Conservation (phyloP, 2,888 invertebrate genomes). For the Antheraea assamensis region DNA sequence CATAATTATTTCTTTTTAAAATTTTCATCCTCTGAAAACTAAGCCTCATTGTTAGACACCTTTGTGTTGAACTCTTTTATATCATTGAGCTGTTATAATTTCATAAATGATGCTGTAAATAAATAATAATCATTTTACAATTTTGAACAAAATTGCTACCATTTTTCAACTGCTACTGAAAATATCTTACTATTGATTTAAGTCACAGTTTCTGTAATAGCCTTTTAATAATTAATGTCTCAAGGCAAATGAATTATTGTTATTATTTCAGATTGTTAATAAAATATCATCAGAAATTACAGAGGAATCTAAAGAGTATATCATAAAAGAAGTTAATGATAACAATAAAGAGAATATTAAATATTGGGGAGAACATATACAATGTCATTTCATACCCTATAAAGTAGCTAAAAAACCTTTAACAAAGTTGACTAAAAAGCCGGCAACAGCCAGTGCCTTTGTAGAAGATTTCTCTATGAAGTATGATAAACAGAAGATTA, state of each 20-base stretch:
- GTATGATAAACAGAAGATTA: conserved; percentile 47
- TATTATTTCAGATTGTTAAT: conserved; percentile 66
- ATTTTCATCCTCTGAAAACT: neutral
- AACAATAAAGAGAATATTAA: conserved; percentile 60
- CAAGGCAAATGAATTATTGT: conserved; percentile 82
- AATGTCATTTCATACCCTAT: conserved; percentile 68
- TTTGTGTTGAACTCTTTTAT: too few species aligned
- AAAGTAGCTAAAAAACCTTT: conserved; percentile 63
- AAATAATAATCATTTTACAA: too few species aligned
- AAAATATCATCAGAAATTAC: conserved; percentile 70
- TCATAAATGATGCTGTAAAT: too few species aligned
- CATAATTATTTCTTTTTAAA: neutral
- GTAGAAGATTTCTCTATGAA: conserved; percentile 79
- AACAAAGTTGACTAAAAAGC: conserved; percentile 62
- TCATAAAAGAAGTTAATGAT: conserved; percentile 61
- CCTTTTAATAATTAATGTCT: conserved; percentile 55
- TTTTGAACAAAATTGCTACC: too few species aligned
- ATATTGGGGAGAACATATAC: conserved; percentile 74
- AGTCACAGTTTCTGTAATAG: neutral
- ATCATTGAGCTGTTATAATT: too few species aligned
- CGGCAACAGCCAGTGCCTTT: conserved; percentile 61
- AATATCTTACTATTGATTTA: neutral
- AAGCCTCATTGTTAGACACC: too few species aligned
- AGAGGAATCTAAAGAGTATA: conserved; percentile 72
- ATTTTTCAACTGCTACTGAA: too few species aligned